Evolutionary conservation across 2,113 vertebrate genomes (phyloP), one percentile per base, ranked within the genome.

Genomic region (Oceanites oceanicus): DNA sequence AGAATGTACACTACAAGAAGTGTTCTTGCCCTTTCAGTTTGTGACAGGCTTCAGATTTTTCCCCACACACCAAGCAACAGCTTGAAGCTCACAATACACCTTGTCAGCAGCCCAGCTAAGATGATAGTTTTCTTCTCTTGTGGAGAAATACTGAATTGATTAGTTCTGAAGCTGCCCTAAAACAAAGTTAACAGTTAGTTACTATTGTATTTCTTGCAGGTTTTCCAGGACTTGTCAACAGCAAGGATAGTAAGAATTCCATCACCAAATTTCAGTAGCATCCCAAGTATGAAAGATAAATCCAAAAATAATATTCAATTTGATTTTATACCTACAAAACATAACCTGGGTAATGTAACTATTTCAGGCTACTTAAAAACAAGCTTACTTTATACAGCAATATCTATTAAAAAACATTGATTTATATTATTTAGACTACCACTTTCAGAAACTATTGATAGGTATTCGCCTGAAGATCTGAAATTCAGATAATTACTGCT

Each of bases 221-320:
- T 72, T 87, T 94, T 81, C 50, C 86, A 86, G 20, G 42, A 71
- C 47, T 80, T 81, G 29, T 74, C 85, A 93, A 67, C 61, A 91
- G 68, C n/a, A 81, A 77, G 13, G 15, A 70, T 9, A 86, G 5
- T 10, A 70, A 84, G 26, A 92, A 81, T 56, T 94, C 77, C 47
- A 91, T 30, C 50, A 72, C 55, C 30, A 79, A 32, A 62, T 90
- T 88, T 83, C 75, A 88, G 40, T 3, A 79, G 38, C 14, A 42
- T 26, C 10, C 34, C 47, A 87, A 80, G 50, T n/a, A 68, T 80
- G 40, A 92, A 77, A 56, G 7, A 38, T 3, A 70, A 88, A 59
- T 25, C 2, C 6, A 49, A 49, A 61, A 58, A 34, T 8, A 75
- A 30, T 5, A 72, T 10, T 13, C 7, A 38, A 7, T 30, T 74